Evolutionary conservation across 2,797 vertebrate species (phyloP).

Genomic region (Argyrosomus regius): DNA sequence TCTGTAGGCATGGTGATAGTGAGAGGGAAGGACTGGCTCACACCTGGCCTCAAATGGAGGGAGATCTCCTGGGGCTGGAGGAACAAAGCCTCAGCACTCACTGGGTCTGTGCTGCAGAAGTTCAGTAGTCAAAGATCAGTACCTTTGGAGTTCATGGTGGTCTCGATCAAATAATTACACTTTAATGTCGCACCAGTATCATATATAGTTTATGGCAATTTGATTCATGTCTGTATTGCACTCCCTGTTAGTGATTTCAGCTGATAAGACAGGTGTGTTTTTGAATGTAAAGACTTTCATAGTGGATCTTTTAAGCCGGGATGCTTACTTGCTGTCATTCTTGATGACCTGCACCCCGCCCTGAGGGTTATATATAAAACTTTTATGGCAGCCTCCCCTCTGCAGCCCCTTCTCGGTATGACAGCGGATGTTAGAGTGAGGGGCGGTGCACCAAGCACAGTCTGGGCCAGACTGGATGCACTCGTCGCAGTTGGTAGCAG

Average conservation of each 20-base stretch:
- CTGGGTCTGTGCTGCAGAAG: constrained; percentile 25
- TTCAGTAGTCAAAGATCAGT: background rate
- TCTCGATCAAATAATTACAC: background rate
- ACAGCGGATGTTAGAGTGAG: constrained; percentile 24
- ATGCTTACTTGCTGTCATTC: constrained; percentile 57
- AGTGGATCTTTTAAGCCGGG: background rate
- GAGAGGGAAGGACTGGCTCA: constrained; percentile 58
- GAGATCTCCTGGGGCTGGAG: constrained; percentile 64
- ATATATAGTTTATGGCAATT: background rate
- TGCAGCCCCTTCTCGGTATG: constrained; percentile 17
- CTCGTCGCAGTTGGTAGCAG: constrained; percentile 51
- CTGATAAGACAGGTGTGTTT: background rate
- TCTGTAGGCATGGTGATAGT: constrained; percentile 39
- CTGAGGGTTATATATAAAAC: constrained; percentile 55
- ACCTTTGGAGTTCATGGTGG: background rate
- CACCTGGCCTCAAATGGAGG: constrained; percentile 63
- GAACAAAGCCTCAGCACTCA: background rate
- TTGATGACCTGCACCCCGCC: constrained; percentile 34
- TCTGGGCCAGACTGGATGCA: constrained; percentile 59
- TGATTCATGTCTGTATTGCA: background rate
- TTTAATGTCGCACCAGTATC: background rate
- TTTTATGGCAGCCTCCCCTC: constrained; percentile 36
- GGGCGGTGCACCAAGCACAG: constrained; percentile 71
- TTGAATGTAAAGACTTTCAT: background rate
- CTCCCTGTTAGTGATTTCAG: background rate